Percentiles rank a stretch among this genome's conserved stretches.
phyloP scores from a whole-genome alignment of 2,888 invertebrate species.

The Drosophila prolongata region DNA sequence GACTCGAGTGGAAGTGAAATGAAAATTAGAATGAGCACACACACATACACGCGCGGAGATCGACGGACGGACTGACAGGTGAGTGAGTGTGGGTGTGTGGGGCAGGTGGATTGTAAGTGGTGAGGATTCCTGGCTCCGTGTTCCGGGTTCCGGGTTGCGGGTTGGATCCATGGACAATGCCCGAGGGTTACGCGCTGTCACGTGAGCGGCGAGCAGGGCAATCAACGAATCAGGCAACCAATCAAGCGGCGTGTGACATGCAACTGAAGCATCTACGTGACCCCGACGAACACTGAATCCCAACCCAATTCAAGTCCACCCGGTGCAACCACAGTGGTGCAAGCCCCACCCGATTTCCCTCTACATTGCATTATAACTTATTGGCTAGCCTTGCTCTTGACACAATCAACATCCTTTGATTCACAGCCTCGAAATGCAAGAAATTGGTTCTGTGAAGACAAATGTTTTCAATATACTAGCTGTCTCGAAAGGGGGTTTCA shows the following conservation, averaged over 20 bases:
- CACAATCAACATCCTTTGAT: too few species aligned
- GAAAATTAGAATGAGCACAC: conserved; percentile 69
- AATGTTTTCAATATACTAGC: too few species aligned
- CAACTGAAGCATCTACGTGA: conserved; percentile 74
- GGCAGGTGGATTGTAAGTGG: conserved; percentile 15
- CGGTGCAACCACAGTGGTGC: conserved; percentile 24
- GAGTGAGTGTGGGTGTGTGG: not conserved
- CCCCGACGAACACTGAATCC: conserved; percentile 25
- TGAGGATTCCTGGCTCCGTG: not conserved
- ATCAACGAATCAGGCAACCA: conserved; percentile 77
- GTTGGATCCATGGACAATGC: conserved; percentile 45
- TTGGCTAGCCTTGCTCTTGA: not conserved
- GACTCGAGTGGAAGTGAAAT: conserved; percentile 62
- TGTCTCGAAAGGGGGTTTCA: too few species aligned
- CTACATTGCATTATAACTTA: not conserved
- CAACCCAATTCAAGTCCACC: not conserved
- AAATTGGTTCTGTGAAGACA: too few species aligned
- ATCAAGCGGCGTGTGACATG: conserved; percentile 78
- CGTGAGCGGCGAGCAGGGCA: conserved; percentile 50
- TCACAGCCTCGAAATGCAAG: too few species aligned
- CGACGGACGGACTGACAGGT: conserved; percentile 12
- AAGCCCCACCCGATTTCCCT: not conserved
- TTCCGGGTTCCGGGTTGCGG: conserved; percentile 23
- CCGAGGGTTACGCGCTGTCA: conserved; percentile 48
- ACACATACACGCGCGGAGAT: conserved; percentile 17